A percentile compares a stretch with the other conserved stretches of the same genome.
Conservation (phyloP, 2,888 invertebrate species). For the Polylopha cassiicola region DNA sequence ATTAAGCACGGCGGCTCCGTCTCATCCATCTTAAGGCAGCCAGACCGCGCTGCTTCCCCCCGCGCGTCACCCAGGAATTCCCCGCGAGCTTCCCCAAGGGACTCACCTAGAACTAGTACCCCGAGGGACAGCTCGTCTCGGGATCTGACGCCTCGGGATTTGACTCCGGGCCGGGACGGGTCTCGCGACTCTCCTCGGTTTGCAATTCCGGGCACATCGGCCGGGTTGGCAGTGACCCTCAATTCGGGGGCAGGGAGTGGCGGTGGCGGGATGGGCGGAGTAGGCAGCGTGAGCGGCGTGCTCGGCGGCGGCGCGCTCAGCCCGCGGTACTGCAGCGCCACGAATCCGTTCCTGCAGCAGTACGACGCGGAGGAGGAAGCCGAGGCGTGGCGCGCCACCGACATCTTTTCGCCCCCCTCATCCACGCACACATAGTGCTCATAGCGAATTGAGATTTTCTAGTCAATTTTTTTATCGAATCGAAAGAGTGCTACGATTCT, state of each 20-base stretch:
- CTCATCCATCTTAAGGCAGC: conserved; percentile 65
- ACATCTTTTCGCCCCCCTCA: conserved; percentile 63
- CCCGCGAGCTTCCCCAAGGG: conserved; percentile 45
- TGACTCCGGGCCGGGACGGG: conserved; percentile 43
- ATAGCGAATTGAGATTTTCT: conserved; percentile 73
- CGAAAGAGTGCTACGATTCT: conserved; percentile 71
- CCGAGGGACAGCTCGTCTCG: conserved; percentile 49
- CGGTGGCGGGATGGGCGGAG: conserved; percentile 20
- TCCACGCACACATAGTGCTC: conserved; percentile 71
- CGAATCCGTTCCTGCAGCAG: conserved; percentile 80
- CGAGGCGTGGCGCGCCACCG: conserved; percentile 67
- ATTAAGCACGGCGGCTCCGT: conserved; percentile 80
- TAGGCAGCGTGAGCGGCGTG: conserved; percentile 22
- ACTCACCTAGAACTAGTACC: conserved; percentile 56
- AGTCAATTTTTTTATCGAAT: conserved; percentile 74
- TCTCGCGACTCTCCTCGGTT: conserved; percentile 51
- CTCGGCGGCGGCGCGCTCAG: conserved; percentile 38
- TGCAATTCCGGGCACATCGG: conserved; percentile 77
- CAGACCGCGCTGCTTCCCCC: conserved; percentile 55
- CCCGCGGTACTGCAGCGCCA: conserved; percentile 67
- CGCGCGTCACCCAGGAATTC: conserved; percentile 55
- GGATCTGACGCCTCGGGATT: conserved; percentile 35
- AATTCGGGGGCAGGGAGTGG: conserved; percentile 45
- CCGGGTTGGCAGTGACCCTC: conserved; percentile 79
- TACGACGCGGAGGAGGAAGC: conserved; percentile 72